Evolutionary conservation across 1,140 invertebrate species (phyloP).

Genomic region (Calycopis cecrops): DNA sequence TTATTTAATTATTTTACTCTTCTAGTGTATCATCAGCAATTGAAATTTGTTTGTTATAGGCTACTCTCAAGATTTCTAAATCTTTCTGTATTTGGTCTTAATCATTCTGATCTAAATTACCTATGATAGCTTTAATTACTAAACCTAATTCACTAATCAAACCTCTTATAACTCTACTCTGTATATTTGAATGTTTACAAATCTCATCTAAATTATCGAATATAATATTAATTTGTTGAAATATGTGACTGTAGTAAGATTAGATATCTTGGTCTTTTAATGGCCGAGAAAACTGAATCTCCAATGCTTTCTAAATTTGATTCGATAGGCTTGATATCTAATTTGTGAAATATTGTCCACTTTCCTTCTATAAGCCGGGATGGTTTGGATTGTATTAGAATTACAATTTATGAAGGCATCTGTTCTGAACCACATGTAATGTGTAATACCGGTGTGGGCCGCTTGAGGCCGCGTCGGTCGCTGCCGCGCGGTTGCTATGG

Average conservation of each 20-base stretch:
- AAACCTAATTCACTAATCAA: constrained; percentile 35
- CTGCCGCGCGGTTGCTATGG: too few relatives aligned
- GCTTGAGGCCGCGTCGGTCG: too few relatives aligned
- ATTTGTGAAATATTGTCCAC: constrained; percentile 20
- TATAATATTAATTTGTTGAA: constrained; percentile 21
- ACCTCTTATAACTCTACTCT: constrained; percentile 30
- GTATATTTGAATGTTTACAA: constrained; percentile 27
- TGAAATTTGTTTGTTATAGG: constrained; percentile 30
- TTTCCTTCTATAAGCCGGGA: constrained; percentile 20
- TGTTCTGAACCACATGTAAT: too few relatives aligned
- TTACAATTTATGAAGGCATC: constrained; percentile 14
- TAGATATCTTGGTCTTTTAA: neutral
- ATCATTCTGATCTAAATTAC: constrained; percentile 37
- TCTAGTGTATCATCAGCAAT: constrained; percentile 21
- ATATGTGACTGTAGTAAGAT: constrained; percentile 20
- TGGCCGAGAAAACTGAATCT: constrained; percentile 2
- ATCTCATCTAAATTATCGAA: constrained; percentile 28
- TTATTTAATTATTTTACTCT: constrained; percentile 26
- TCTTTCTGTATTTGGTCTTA: constrained; percentile 25
- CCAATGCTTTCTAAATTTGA: constrained; percentile 13
- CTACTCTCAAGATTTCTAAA: constrained; percentile 24
- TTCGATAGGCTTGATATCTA: constrained; percentile 25
- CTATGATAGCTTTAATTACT: constrained; percentile 35
- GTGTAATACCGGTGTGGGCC: too few relatives aligned
- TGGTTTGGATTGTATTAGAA: constrained; percentile 16